Conservation (phyloP, 2,888 invertebrate genomes). For the Drosophila subquinaria region DNA sequence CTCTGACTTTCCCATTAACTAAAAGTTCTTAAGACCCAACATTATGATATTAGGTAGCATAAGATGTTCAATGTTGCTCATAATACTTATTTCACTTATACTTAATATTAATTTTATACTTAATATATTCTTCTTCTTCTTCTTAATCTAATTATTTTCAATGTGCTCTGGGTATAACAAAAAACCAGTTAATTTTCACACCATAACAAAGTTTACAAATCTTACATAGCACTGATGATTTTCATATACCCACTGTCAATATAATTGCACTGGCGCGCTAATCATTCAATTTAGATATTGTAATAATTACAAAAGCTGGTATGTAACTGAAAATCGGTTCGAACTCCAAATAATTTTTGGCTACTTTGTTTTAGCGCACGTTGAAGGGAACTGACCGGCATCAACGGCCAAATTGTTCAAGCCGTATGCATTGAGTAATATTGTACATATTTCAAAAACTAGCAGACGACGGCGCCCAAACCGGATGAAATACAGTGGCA, state of each 20-base stretch:
- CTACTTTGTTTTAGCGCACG: constrained; percentile 70
- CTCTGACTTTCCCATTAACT: too few relatives aligned
- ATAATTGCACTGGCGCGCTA: not conserved
- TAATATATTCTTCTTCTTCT: too few relatives aligned
- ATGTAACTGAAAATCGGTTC: constrained; percentile 13
- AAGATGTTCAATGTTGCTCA: too few relatives aligned
- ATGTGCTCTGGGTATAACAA: not conserved
- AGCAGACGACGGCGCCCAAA: constrained; percentile 34
- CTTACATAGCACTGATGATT: constrained; percentile 1
- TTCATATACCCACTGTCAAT: not conserved
- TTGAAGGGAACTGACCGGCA: constrained; percentile 69
- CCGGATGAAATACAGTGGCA: constrained; percentile 37
- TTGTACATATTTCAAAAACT: constrained; percentile 24
- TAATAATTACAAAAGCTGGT: not conserved
- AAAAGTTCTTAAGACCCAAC: too few relatives aligned
- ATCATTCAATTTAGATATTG: not conserved
- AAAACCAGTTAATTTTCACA: not conserved
- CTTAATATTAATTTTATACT: too few relatives aligned
- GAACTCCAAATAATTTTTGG: constrained; percentile 35
- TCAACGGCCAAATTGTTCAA: constrained; percentile 57
- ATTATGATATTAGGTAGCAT: too few relatives aligned
- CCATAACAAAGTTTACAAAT: not conserved
- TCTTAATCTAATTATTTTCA: too few relatives aligned
- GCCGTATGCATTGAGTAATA: constrained; percentile 58
- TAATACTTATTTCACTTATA: too few relatives aligned